Evolutionary conservation across 1,140 invertebrate genomes (phyloP), one percentile per base, ranked within the genome.

Genomic region (Ditylenchus dipsaci): DNA sequence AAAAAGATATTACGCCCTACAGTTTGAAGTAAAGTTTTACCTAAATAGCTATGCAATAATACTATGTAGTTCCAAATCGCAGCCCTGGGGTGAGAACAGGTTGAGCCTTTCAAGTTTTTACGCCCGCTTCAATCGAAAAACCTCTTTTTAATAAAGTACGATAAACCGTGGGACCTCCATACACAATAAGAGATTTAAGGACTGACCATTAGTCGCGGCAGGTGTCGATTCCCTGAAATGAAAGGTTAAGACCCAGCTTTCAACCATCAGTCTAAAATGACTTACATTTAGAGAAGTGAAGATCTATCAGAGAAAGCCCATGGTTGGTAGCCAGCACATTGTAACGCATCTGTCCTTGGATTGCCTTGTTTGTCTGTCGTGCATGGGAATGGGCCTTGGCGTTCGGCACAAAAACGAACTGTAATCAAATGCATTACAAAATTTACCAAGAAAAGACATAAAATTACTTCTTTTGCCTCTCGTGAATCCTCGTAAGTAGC

Each of bases 241-340:
- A 15, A 68, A 30, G 23, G 3, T 7, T 26, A 19, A 5, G 15
- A 21, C 49, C 13, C 29, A 53, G 3, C 29, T 62, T 5, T 29
- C 21, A 1, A 29, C 3, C n/a, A n/a, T n/a, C n/a, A n/a, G n/a
- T 29, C 23, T 3, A 59, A 8, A 17, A 49, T 26, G n/a, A 72
- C 27, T 68, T 8, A 69, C 68, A 69, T 59, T 72, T 69, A 19
- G 42, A 60, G 30, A 69, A 69, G 9, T 73, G 68, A 17, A 69
- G n/a, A 30, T 69, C 68, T 15, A 69, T 9, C 8, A 69, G 68
- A 17, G 68, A 69, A 26, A 53, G 33, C 7, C 33, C 47, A 23
- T n/a, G 13, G 21, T 19, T 19, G 9, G 42, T 29, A 17, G 23
- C 68, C 21, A 69, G 17, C 26, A 69, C 68, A 0, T 56, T 30